Evolutionary conservation across 2,888 invertebrate species (phyloP), one percentile per base, ranked within the genome.

Genomic region (Gasteruption jaculator): DNA sequence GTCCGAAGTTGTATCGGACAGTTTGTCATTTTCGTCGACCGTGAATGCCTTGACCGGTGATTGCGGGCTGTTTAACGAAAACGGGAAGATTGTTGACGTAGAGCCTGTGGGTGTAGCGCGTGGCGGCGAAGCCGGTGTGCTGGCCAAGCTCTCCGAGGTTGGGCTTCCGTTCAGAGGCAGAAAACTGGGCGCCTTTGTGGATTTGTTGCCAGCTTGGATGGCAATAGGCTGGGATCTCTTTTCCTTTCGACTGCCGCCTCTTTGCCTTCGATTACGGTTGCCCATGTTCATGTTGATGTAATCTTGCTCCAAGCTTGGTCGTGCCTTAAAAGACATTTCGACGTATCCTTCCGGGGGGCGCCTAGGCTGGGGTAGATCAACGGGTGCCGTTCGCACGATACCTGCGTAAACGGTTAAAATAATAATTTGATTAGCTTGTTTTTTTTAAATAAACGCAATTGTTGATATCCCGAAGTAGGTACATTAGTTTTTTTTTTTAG

Each of bases 11-110:
- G 32, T 15, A 15, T 41, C 42, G 2, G 41, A 18, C 1, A 39
- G 31, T 1, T 49, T 35, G 2, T 50, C 41, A 18, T 26, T 24
- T 41, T 40, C 39, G 21, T 53, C 48, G 48, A 52, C 50, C 14
- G 72, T 66, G 35, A 73, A 71, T 1, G 71, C 63, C 48, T 78
- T 79, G 15, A 76, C 73, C 0, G 83, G 82, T 3, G 82, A 81
- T 11, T 78, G 76, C 1, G 83, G 83, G 50, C 82, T 82, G 61
- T 82, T 83, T 30, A 82, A 65, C 45, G 80, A 82, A 56, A 84
- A 75, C 2, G 84, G 83, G 64, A 85, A 85, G 45, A 84, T 79
- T 0, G 82, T 80, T 5, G 80, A 69, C 41, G 74, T 74, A 3
- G 76, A 80, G 31, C 81, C 80, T 2, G 79, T 78, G 1, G 79